A percentile compares a stretch with the other conserved stretches of the same genome.
Evolutionary conservation across 2,888 invertebrate species (phyloP).

Genomic region (Embidobia sp.): DNA sequence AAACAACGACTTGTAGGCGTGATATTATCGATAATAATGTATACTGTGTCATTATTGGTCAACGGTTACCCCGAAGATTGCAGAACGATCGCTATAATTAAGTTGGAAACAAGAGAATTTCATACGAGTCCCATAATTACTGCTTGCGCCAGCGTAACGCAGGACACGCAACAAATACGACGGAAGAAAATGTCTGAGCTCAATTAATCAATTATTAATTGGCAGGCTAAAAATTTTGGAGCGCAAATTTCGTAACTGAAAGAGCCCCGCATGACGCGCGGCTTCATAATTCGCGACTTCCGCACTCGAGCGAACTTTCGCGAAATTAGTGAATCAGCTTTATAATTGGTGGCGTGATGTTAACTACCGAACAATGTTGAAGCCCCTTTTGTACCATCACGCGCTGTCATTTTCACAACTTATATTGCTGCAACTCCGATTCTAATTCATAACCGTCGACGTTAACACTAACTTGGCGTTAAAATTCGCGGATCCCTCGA

Average conservation of each 20-base stretch:
- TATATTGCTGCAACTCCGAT: slow-evolving; percentile 34
- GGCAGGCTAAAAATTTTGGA: too few relatives aligned
- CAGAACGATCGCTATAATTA: slow-evolving; percentile 41
- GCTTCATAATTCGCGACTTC: slow-evolving; percentile 23
- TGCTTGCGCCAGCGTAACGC: too few relatives aligned
- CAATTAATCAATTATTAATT: too few relatives aligned
- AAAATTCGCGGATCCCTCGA: slow-evolving; percentile 24
- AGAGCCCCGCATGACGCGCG: too few relatives aligned
- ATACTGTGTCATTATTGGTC: slow-evolving; percentile 38
- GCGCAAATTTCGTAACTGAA: too few relatives aligned
- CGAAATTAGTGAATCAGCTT: slow-evolving; percentile 47
- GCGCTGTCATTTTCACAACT: slow-evolving; percentile 42
- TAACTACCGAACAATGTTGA: slow-evolving; percentile 42
- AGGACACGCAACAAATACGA: too few relatives aligned
- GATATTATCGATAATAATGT: too few relatives aligned
- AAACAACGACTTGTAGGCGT: slow-evolving; percentile 30
- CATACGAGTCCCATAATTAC: too few relatives aligned
- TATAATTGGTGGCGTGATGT: slow-evolving; percentile 33
- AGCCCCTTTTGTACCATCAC: slow-evolving; percentile 33
- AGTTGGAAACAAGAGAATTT: slow-evolving; percentile 33
- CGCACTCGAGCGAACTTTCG: slow-evolving; percentile 34
- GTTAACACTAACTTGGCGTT: slow-evolving; percentile 20
- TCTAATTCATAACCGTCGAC: slow-evolving; percentile 41
- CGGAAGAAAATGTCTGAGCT: too few relatives aligned
- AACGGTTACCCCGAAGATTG: slow-evolving; percentile 48